Base-by-base conservation (phyloP, 2,797 vertebrate genomes). In the Lepidocolaptes lacrymiger region DNA sequence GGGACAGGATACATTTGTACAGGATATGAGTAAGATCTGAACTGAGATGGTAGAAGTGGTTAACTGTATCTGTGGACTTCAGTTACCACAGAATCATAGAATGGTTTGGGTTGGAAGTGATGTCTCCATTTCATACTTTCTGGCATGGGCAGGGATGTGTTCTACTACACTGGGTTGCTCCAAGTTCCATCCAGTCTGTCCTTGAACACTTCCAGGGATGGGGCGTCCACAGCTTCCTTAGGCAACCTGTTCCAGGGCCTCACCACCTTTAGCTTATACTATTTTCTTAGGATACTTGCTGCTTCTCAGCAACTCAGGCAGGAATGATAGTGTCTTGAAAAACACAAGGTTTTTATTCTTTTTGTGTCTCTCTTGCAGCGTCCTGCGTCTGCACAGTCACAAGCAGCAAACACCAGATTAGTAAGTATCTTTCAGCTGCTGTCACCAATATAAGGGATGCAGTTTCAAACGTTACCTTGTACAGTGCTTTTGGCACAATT, bases 281-380 rank as follows among this genome's bases (percentile, higher is more conserved):
- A 8, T 85, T 80, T 74, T 61, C 71, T 88, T 74, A 48, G 56
- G 34, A 24, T 52, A 14, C 30, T 93, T 36, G 3, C 9, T 8
- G 14, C n/a, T 71, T 26, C 58, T 95, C 68, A 73, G 41, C 51
- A 81, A 4, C 18, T 79, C 1, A 6, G 67, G 63, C 52, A 89
- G 87, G 55, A 85, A 48, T 84, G 54, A 48, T 22, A 61, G 22
- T 37, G 21, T 91, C 43, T 89, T 93, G 75, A 78, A 96, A 52
- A 95, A 83, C 51, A 79, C 43, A 58, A 93, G 51, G n/a, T 59
- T 63, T 97, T 97, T 95, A 96, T 96, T 96, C 46, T 86, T 26
- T 96, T 79, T 97, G n/a, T 96, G 87, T 95, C 34, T 97, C 79
- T 97, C 80, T 98, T 98, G 64, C 97, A 98, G 98, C 97, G 89